Evolutionary conservation across 2,113 vertebrate genomes (phyloP), one percentile per base, ranked within the genome.

Genomic region (Corydoras maculifer): DNA sequence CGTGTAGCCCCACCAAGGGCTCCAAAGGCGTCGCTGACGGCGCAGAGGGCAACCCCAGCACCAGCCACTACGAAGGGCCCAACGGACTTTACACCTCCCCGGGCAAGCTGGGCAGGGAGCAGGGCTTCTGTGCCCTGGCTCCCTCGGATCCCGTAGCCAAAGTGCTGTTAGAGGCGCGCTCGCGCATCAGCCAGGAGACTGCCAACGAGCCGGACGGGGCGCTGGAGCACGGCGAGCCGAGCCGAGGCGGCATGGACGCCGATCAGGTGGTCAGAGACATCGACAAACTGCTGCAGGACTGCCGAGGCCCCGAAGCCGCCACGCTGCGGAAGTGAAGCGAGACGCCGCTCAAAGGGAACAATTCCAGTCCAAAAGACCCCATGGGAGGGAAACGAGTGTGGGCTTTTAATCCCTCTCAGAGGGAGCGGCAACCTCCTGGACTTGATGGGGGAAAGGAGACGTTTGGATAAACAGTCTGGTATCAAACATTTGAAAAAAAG

Each of bases 231-330:
- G 86, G 89, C 79, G 93, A 94, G 85, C 84, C 91, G 73, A 90
- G 81, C 80, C 90, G 92, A 77, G 93, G 97, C 65, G 92, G 91
- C 0, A 92, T 97, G 89, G 96, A 99, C 82, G 92, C 95, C 0
- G 95, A 94, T 84, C 95, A 97, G 87, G 95, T 96, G 72, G 95
- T 96, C 84, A 92, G 95, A 84, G 97, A 99, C 91, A 99, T 99
- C 80, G 95, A 99, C 87, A 97, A 98, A 88, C 94, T 99, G 75
- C 91, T 99, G 86, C 95, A 98, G 87, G 97, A 99, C 92, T 99
- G 96, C 88, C 90, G 94, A 82, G 94, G 93, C 82, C 95, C 80
- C 3, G 96, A 99, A 85, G 86, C 91, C 70, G 82, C 91, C 75
- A 80, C 90, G 65, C 75, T 98, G 87, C 94, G 94, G 87, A 99